phyloP scores from a whole-genome alignment of 2,888 invertebrate genomes.

The Plusia festucae region DNA sequence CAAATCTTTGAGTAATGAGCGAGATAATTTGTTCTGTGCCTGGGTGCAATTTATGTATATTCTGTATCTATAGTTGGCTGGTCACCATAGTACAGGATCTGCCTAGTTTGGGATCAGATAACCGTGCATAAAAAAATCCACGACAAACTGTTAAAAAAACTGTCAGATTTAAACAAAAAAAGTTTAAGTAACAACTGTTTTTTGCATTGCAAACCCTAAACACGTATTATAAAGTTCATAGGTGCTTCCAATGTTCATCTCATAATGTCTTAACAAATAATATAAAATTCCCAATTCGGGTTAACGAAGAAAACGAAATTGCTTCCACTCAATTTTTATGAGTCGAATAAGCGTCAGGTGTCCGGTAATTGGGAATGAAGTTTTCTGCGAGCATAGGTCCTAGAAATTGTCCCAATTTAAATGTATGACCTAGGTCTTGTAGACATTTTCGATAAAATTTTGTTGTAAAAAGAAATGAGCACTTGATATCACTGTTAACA shows the following conservation, averaged over 20 bases:
- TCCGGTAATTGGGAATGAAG: constrained; percentile 21
- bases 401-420: constrained; percentile 1
- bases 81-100: no score
- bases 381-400: constrained; percentile 10
- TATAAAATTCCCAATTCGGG: constrained; percentile 5
- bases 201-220: not conserved
- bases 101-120: no score
- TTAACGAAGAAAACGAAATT: constrained; percentile 27
- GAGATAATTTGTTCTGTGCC: no score
- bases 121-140: no score
- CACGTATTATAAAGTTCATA: not conserved
- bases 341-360: constrained; percentile 21
- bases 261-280: constrained; percentile 22
- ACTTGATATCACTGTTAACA: no score
- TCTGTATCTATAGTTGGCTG: no score
- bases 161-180: no score
- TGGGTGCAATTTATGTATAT: no score
- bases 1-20: no score
- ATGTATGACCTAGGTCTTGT: not conserved
- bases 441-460: not conserved
- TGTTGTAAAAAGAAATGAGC: not conserved
- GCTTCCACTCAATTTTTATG: constrained; percentile 29
- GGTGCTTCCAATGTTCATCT: constrained; percentile 19
- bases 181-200: no score
- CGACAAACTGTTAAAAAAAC: no score